Base-by-base conservation (phyloP, 2,797 vertebrate species). In the Heliangelus exortis region DNA sequence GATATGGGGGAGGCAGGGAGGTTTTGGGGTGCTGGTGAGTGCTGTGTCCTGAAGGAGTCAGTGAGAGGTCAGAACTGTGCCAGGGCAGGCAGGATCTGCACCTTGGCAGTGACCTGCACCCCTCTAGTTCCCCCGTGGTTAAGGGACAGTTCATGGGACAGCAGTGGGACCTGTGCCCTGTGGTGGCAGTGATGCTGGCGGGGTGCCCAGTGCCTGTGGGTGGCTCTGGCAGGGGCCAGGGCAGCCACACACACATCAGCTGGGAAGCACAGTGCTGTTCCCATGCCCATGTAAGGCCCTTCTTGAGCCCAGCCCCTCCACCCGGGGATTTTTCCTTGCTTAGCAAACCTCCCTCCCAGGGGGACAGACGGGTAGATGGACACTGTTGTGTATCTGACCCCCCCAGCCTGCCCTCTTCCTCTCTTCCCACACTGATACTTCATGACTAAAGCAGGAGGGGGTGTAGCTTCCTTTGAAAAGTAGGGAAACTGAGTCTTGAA, bases 231-330 rank as follows among this genome's bases (percentile, higher is more conserved):
- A 22, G 53, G 25, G 62, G 33, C 71, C 2, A 5, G 62, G 86
- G 63, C 86, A 94, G 80, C 63, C 50, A 7, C 74, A 66, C 28
- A 78, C 36, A 13, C 88, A 81, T 89, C 84, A 73, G 84, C 74
- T 33, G 67, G 81, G 89, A 96, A 90, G 81, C 67, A 82, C n/a
- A 7, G 53, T 1, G 6, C 81, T 5, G 63, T 87, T 94, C 81
- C 87, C 84, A 95, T 96, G 95, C 71, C 96, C 95, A 96, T 95
- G 93, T 96, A 96, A 96, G 96, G 96, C 63, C 87, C 93, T 96
- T 89, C 78, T 94, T 1, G 25, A 5, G 0, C 59, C 71, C 34
- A 16, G 90, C 6, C 67, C 74, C 77, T 93, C 63, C 0, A 2
- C 92, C 82, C 59, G 4, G 86, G 87, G 95, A 96, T 96, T 96